A percentile compares a stretch with the other conserved stretches of the same genome.
phyloP scores from a whole-genome alignment of 2,888 invertebrate genomes.

The Tachina grossa region DNA sequence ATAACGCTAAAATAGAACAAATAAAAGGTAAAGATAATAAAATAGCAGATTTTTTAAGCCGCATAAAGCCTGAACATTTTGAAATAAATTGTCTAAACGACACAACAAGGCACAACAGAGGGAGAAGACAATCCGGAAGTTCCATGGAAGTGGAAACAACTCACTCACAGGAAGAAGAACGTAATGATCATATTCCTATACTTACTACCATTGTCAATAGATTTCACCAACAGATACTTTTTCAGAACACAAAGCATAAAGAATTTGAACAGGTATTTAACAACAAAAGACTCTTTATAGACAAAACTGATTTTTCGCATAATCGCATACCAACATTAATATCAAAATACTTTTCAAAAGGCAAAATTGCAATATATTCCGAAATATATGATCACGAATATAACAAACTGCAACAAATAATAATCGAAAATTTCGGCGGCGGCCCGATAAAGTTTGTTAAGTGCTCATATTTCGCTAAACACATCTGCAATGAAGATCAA shows the following conservation, averaged over 20 bases:
- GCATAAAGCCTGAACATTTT: slow-evolving; percentile 3
- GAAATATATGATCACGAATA: slow-evolving; percentile 15
- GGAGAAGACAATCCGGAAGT: background rate
- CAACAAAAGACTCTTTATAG: slow-evolving; percentile 24
- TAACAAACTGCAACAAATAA: slow-evolving; percentile 7
- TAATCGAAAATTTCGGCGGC: background rate
- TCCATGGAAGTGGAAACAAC: slow-evolving; percentile 40
- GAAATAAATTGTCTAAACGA: slow-evolving; percentile 33
- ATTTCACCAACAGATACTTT: slow-evolving; percentile 34
- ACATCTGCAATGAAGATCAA: background rate
- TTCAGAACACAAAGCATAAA: slow-evolving; percentile 33
- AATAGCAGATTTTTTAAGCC: slow-evolving; percentile 34
- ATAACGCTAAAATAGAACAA: too few relatives aligned
- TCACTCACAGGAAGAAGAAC: too few relatives aligned
- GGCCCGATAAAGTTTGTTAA: slow-evolving; percentile 4
- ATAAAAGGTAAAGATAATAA: slow-evolving; percentile 31
- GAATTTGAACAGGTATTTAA: slow-evolving; percentile 18
- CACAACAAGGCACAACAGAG: background rate
- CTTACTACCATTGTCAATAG: too few relatives aligned
- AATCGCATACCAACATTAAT: slow-evolving; percentile 1
- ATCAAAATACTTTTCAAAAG: slow-evolving; percentile 14
- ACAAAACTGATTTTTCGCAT: background rate
- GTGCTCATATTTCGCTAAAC: slow-evolving; percentile 10
- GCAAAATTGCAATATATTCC: slow-evolving; percentile 15
- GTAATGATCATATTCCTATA: too few relatives aligned